phyloP scores from a whole-genome alignment of 2,113 vertebrate genomes.

The Dryoscopus gambensis region DNA sequence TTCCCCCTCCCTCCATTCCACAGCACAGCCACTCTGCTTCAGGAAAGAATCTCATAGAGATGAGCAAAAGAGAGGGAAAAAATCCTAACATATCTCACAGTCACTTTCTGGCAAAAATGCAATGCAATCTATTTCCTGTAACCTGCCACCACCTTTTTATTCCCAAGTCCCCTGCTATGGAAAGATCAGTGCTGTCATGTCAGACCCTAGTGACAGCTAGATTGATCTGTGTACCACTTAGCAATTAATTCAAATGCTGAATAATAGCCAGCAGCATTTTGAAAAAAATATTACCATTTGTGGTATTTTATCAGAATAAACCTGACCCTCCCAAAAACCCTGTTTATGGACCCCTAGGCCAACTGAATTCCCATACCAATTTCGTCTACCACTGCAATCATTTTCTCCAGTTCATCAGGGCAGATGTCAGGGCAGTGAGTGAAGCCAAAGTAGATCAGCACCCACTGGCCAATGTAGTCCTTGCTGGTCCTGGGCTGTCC shows the following conservation, averaged over 20 bases:
- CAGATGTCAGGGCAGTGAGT: slow-evolving; percentile 98
- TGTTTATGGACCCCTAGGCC: not conserved
- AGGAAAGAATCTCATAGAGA: not conserved
- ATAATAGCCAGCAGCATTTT: not conserved
- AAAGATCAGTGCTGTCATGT: not conserved
- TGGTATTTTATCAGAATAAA: not conserved
- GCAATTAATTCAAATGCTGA: not conserved
- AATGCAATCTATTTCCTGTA: not conserved
- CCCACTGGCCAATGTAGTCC: slow-evolving; percentile 91
- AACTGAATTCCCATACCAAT: slow-evolving; percentile 80
- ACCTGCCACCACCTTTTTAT: not conserved
- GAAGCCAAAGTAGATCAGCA: slow-evolving; percentile 96
- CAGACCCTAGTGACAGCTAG: not conserved
- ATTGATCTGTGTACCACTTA: not conserved
- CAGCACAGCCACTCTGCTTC: not conserved
- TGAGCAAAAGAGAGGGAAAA: not conserved
- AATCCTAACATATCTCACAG: not conserved
- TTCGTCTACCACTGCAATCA: slow-evolving; percentile 90
- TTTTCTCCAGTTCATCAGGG: slow-evolving; percentile 96
- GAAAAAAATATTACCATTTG: not conserved
- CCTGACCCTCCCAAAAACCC: not conserved
- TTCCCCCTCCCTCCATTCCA: not conserved
- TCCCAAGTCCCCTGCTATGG: not conserved
- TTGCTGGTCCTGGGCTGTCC: slow-evolving; percentile 78
- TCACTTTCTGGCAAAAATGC: not conserved